phyloP scores from a whole-genome alignment of 2,888 invertebrate species.

The Schrankia costaestrigalis region DNA sequence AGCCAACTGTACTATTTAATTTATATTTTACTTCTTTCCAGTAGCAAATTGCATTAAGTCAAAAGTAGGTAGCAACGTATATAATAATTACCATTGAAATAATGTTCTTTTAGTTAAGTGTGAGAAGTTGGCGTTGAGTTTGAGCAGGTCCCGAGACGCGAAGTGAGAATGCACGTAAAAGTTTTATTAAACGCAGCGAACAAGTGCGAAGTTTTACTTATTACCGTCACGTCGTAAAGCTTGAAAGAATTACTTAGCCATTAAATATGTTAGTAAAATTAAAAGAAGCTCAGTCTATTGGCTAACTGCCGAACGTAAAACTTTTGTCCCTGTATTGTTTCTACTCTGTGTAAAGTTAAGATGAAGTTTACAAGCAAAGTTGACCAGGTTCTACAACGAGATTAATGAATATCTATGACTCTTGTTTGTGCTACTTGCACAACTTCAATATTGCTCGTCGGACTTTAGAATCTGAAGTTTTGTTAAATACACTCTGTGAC shows the following conservation, averaged over 20 bases:
- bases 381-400: conserved; percentile 46
- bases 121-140: conserved; percentile 35
- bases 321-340: conserved; percentile 33
- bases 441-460: conserved; percentile 38
- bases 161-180: conserved; percentile 42
- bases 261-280: no score
- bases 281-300: no score
- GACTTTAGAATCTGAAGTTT: conserved; percentile 34
- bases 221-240: conserved; percentile 18
- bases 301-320: conserved; percentile 30
- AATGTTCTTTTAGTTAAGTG: conserved; percentile 37
- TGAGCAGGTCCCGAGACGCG: conserved; percentile 32
- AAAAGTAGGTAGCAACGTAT: conserved; percentile 14
- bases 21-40: conserved; percentile 5
- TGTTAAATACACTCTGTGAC: conserved; percentile 26
- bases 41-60: conserved; percentile 4
- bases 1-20: no score
- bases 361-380: conserved; percentile 46
- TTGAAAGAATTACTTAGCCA: no score
- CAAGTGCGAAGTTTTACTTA: conserved; percentile 37
- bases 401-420: conserved; percentile 62
- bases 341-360: conserved; percentile 25
- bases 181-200: conserved; percentile 45
- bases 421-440: conserved; percentile 41
- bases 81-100: conserved; percentile 33